Evolutionary conservation across 2,888 invertebrate genomes (phyloP), one percentile per base, ranked within the genome.

Genomic region (Nomada ferruginata): DNA sequence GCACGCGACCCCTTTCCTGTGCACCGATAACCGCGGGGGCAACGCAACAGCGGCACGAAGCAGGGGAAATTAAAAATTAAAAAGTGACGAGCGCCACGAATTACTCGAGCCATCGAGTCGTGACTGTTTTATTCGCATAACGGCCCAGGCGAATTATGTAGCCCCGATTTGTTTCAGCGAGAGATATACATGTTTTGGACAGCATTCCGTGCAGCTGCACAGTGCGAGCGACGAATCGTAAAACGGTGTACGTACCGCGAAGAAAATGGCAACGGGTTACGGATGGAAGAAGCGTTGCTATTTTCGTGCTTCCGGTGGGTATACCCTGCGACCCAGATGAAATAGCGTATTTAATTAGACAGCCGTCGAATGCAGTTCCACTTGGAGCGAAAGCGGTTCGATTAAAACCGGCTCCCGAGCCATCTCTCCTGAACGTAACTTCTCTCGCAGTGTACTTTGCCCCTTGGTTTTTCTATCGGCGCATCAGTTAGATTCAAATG

Each of bases 1-100:
- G 68, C 64, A 76, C 64, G 74, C 76, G 26, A 75, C 66, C 53
- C 65, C 44, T 65, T 52, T 23, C 44, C 44, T n/a, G 18, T 44
- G 2, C 44, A 13, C 23, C 23, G 76, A 83, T 75, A 83, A 68
- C 59, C 75, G 44, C 64, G 26, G 53, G 60, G 20, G 55, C 60
- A 23, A 9, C 60, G 36, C 23, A 36, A 44, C 57, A 69, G 42
- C 26, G 18, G 7, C 73, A 53, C 60, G 70, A 13, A 42, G 53
- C 44, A 2, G 0, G 69, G 5, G 11, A 57, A 66, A 83, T 81
- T 53, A 83, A 81, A 83, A 76, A 81, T 76, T 72, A 73, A 73
- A 73, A 81, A 36, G 5, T 36, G 23, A 23, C 23, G 0, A 23
- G 23, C 23, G 36, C 36, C 36, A 7, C 36, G 36, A 36, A 36